Percentiles rank a stretch among this genome's conserved stretches.
Evolutionary conservation across 2,888 invertebrate genomes (phyloP).

Genomic region (Pterostichus niger): DNA sequence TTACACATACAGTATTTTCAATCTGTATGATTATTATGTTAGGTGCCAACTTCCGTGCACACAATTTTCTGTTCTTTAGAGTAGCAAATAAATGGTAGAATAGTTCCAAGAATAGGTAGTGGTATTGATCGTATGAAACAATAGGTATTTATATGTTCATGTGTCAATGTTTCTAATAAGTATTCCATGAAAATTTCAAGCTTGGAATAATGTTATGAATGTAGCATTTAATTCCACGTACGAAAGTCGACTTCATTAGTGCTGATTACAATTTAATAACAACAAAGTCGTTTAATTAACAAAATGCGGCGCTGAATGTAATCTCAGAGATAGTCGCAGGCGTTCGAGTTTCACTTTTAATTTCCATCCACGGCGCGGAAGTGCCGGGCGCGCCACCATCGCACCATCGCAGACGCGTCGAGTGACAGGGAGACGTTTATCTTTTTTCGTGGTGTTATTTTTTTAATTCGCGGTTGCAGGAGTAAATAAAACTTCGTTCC

Average conservation of each 20-base stretch:
- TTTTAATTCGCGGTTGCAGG: constrained; percentile 37
- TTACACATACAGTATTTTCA: too few relatives aligned
- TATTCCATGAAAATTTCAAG: constrained; percentile 24
- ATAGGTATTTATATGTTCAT: not conserved
- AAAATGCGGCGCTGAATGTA: constrained; percentile 36
- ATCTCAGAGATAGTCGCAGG: constrained; percentile 44
- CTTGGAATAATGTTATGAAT: constrained; percentile 40
- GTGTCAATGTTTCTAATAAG: constrained; percentile 18
- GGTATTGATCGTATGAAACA: constrained; percentile 4
- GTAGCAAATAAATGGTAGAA: too few relatives aligned
- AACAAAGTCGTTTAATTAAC: constrained; percentile 50
- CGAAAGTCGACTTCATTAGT: constrained; percentile 40
- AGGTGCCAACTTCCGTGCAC: too few relatives aligned
- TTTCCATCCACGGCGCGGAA: constrained; percentile 6
- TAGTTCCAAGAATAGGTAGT: not conserved
- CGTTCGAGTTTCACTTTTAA: constrained; percentile 48
- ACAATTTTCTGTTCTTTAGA: too few relatives aligned
- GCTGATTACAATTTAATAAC: constrained; percentile 50
- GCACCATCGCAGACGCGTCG: constrained; percentile 10
- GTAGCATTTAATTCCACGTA: constrained; percentile 17
- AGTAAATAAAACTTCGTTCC: constrained; percentile 54
- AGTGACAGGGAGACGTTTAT: constrained; percentile 35
- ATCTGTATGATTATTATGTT: too few relatives aligned
- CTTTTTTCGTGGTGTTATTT: constrained; percentile 21
- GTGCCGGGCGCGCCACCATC: not conserved